phyloP scores from a whole-genome alignment of 2,113 vertebrate genomes.

The Charadrius vociferus region DNA sequence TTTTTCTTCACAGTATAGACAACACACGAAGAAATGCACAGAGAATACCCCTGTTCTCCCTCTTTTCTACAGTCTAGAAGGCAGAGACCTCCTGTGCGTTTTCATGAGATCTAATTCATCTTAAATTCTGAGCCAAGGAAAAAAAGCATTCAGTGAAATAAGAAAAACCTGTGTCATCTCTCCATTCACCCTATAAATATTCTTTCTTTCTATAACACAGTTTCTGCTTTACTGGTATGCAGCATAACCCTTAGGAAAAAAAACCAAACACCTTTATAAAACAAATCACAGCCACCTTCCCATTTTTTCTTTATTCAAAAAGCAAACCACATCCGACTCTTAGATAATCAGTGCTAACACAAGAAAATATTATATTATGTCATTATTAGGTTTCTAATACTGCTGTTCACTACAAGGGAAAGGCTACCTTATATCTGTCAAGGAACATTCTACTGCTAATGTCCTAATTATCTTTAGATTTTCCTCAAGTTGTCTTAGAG shows the following conservation, averaged over 20 bases:
- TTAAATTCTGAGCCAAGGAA: neutral
- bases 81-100: neutral
- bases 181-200: neutral
- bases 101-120: rapidly evolving
- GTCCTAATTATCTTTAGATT: slow-evolving; percentile 66
- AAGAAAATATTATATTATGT: neutral
- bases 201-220: neutral
- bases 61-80: neutral
- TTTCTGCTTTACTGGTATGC: neutral
- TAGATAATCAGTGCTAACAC: neutral
- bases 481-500: slow-evolving; percentile 80
- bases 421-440: slow-evolving; percentile 86
- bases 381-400: neutral
- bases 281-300: neutral
- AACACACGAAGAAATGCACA: neutral
- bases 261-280: neutral
- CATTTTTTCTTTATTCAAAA: neutral
- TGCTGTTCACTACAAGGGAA: neutral
- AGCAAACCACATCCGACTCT: neutral
- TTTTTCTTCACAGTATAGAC: neutral
- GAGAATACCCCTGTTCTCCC: neutral
- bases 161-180: neutral
- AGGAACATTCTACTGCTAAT: slow-evolving; percentile 84
- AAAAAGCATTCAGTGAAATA: neutral
- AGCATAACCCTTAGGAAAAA: neutral